These are phyloP conservation scores for Odobenus rosmarus DNA, from an alignment of 2,113 vertebrate genomes.

Conservation along the genomic window DNA sequence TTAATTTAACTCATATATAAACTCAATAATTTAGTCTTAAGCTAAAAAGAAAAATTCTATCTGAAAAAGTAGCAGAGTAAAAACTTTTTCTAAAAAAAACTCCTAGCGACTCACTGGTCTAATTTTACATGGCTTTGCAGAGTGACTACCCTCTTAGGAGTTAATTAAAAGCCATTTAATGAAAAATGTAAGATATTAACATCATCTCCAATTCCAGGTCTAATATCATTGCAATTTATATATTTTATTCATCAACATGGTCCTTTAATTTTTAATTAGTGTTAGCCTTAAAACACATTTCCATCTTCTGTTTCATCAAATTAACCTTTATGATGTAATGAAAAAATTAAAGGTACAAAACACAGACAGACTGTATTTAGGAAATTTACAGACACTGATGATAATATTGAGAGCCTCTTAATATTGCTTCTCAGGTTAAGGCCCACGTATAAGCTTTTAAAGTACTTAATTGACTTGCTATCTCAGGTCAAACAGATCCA, in stretches of 20 bases:
- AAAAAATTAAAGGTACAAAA: conserved; percentile 8
- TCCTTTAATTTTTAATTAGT: conserved; percentile 53
- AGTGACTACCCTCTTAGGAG: not conserved
- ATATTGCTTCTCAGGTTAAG: conserved; percentile 38
- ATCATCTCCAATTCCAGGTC: conserved; percentile 5
- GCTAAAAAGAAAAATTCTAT: not conserved
- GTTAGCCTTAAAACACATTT: conserved; percentile 11
- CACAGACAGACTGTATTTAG: conserved; percentile 14
- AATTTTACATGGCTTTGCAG: not conserved
- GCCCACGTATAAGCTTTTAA: not conserved
- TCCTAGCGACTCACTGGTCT: not conserved
- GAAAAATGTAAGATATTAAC: conserved; percentile 30
- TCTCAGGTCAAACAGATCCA: not conserved
- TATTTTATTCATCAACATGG: conserved; percentile 44
- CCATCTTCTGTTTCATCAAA: conserved; percentile 9
- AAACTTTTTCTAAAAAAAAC: conserved; percentile 47
- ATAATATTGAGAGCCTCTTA: conserved; percentile 29
- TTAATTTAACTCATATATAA: not conserved
- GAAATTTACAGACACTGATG: conserved; percentile 19
- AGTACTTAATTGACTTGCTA: conserved; percentile 19
- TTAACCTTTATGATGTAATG: conserved; percentile 46
- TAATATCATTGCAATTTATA: conserved; percentile 34
- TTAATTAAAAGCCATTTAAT: conserved; percentile 42
- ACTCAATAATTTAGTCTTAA: conserved; percentile 11
- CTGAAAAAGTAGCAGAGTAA: conserved; percentile 16